These are phyloP conservation scores for Rhyacophila evoluta DNA, from an alignment of 2,888 invertebrate species.

Conservation along the genomic window DNA sequence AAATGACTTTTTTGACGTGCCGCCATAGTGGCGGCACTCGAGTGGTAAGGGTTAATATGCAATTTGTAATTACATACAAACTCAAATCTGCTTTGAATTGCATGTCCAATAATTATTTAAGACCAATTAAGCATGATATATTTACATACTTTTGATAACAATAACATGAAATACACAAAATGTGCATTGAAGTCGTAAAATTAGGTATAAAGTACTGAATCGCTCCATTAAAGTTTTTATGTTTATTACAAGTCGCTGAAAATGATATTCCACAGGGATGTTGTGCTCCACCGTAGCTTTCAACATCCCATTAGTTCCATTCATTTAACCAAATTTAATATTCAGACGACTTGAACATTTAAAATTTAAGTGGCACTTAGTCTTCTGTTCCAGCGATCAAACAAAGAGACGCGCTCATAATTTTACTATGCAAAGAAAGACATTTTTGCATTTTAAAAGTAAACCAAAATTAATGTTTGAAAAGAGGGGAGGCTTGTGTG, in stretches of 20 bases:
- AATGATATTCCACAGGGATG: not conserved
- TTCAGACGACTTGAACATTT: not conserved
- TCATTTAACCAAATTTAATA: slow-evolving; percentile 7
- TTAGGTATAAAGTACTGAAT: not conserved
- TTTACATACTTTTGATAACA: too few relatives aligned
- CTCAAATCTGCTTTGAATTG: too few relatives aligned
- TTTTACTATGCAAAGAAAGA: not conserved
- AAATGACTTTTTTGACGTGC: too few relatives aligned
- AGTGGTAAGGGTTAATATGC: too few relatives aligned
- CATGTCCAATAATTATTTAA: too few relatives aligned
- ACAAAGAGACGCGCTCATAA: not conserved
- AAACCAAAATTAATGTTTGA: slow-evolving; percentile 12
- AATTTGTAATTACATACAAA: too few relatives aligned
- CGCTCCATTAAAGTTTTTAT: not conserved
- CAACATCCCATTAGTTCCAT: not conserved
- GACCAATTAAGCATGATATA: too few relatives aligned
- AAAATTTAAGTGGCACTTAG: slow-evolving; percentile 24
- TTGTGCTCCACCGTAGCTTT: not conserved
- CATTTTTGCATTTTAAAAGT: slow-evolving; percentile 15
- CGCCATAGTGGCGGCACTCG: too few relatives aligned
- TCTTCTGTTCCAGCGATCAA: not conserved
- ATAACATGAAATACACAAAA: too few relatives aligned
- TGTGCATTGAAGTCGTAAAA: not conserved
- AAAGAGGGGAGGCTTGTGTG: not conserved
- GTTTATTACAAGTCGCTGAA: not conserved